phyloP scores from a whole-genome alignment of 1,140 invertebrate genomes.

The Hermetia illucens region DNA sequence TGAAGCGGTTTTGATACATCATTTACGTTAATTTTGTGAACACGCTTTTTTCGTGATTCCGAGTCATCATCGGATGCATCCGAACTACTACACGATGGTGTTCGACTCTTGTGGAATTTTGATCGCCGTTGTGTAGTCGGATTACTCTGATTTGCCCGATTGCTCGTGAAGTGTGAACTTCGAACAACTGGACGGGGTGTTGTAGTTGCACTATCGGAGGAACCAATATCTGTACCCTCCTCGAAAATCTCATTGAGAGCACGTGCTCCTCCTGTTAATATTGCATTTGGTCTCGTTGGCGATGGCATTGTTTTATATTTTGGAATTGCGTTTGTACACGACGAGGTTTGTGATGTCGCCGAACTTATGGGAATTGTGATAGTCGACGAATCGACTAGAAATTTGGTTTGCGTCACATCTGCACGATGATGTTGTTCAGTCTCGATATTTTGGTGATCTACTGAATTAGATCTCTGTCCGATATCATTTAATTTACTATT shows the following conservation, averaged over 20 bases:
- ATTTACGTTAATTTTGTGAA: slow-evolving; percentile 49
- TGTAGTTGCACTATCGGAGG: slow-evolving; percentile 8
- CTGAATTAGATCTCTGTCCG: background rate
- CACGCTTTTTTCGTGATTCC: slow-evolving; percentile 62
- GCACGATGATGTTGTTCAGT: slow-evolving; percentile 1
- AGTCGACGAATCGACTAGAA: slow-evolving; percentile 38
- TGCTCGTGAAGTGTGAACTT: slow-evolving; percentile 21
- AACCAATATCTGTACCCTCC: slow-evolving; percentile 36
- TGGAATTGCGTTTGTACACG: slow-evolving; percentile 25
- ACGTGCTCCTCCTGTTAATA: slow-evolving; percentile 6
- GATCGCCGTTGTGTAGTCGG: slow-evolving; percentile 40
- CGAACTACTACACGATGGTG: slow-evolving; percentile 76
- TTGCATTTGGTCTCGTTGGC: slow-evolving; percentile 22
- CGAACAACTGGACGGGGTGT: slow-evolving; percentile 24
- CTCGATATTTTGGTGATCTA: background rate
- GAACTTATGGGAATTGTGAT: slow-evolving; percentile 43
- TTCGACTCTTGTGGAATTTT: slow-evolving; percentile 61
- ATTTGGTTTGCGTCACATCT: slow-evolving; percentile 26
- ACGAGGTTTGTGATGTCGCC: slow-evolving; percentile 32
- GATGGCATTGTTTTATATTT: slow-evolving; percentile 44
- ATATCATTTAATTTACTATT: background rate
- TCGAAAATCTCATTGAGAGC: slow-evolving; percentile 56
- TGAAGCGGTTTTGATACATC: slow-evolving; percentile 37
- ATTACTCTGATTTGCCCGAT: slow-evolving; percentile 25
- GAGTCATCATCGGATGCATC: slow-evolving; percentile 85